Percentiles rank a stretch among this genome's conserved stretches.
These are phyloP conservation scores for Dufourea novaeangliae DNA, from an alignment of 1,140 invertebrate species.

Conservation along the genomic window DNA sequence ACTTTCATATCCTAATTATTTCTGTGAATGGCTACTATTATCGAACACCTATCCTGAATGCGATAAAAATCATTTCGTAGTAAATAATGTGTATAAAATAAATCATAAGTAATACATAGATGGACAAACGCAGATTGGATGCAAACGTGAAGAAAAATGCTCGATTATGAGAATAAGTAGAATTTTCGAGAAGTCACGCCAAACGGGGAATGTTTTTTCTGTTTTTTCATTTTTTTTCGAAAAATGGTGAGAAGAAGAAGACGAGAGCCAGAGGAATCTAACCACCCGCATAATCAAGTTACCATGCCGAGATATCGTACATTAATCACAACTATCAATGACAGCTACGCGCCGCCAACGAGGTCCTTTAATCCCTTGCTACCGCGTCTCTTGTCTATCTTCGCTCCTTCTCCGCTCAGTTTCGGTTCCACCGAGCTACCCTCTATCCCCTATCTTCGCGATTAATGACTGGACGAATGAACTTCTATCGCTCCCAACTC, in stretches of 20 bases:
- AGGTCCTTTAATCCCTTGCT: constrained; percentile 45
- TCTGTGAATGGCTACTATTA: too few relatives aligned
- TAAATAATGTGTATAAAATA: too few relatives aligned
- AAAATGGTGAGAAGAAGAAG: neutral
- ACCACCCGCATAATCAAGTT: constrained; percentile 74
- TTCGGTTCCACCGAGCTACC: constrained; percentile 41
- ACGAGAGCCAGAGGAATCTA: neutral
- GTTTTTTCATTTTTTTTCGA: too few relatives aligned
- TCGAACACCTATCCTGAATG: too few relatives aligned
- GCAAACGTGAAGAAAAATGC: too few relatives aligned
- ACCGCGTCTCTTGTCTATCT: constrained; percentile 27
- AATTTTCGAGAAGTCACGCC: too few relatives aligned
- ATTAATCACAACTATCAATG: constrained; percentile 80
- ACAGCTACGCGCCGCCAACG: constrained; percentile 56
- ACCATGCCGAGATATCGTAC: constrained; percentile 67
- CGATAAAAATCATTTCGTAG: too few relatives aligned
- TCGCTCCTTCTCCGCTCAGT: constrained; percentile 41
- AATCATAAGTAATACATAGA: too few relatives aligned
- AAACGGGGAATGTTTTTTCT: too few relatives aligned
- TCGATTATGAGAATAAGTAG: too few relatives aligned
- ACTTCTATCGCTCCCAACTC: constrained; percentile 35
- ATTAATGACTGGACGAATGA: constrained; percentile 67
- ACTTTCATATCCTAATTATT: too few relatives aligned
- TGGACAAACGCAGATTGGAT: too few relatives aligned
- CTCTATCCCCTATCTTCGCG: constrained; percentile 61